phyloP scores from a whole-genome alignment of 2,888 invertebrate genomes.

The Epinotia nisella region DNA sequence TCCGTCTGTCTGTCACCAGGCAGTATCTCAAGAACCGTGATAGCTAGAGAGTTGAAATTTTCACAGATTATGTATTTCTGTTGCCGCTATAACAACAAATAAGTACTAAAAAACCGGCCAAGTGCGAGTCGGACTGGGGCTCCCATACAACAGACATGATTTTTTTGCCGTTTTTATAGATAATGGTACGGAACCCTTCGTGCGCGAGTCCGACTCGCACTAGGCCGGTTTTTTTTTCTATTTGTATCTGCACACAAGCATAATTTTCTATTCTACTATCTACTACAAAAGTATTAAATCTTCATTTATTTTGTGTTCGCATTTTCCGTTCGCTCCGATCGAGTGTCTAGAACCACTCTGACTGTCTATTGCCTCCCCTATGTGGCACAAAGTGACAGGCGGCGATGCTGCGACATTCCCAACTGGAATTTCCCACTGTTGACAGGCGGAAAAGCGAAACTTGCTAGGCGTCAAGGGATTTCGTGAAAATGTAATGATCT shows the following conservation, averaged over 20 bases:
- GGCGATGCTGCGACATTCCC: slow-evolving; percentile 13
- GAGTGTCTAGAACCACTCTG: background rate
- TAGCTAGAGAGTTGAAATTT: no score
- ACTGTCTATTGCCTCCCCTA: background rate
- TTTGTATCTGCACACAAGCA: background rate
- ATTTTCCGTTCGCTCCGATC: background rate
- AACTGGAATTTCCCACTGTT: background rate
- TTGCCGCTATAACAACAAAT: no score
- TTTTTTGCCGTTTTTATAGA: no score
- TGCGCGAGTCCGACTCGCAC: no score
- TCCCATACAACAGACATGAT: no score
- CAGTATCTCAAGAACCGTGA: no score
- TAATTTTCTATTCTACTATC: background rate
- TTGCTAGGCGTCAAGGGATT: background rate
- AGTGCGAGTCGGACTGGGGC: no score
- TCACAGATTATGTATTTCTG: no score
- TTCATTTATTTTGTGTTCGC: background rate
- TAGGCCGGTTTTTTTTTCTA: no score
- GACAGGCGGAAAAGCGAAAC: background rate
- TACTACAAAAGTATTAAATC: background rate
- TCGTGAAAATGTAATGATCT: background rate
- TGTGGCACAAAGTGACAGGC: slow-evolving; percentile 12
- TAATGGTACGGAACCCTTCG: no score
- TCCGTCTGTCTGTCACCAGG: no score
- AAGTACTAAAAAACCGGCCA: no score